Evolutionary conservation across 2,888 invertebrate genomes (phyloP).

Genomic region (Himalopsyche japonica): DNA sequence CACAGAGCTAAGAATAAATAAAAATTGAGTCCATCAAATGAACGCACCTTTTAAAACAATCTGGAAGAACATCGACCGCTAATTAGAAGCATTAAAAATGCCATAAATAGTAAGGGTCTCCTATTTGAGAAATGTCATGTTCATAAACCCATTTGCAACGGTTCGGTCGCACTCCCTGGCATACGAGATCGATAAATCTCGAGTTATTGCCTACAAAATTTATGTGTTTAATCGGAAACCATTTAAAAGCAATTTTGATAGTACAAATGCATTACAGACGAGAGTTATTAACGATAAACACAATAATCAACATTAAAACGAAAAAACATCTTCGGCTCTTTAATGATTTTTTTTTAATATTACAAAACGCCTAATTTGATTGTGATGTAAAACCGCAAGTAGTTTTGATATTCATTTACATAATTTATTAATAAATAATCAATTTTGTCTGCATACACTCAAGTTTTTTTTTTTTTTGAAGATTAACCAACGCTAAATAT

Average conservation of each 20-base stretch:
- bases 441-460: background rate
- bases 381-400: background rate
- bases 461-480: background rate
- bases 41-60: background rate
- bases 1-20: background rate
- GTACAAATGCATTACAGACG: background rate
- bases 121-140: slow-evolving; percentile 19
- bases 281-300: background rate
- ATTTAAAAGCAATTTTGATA: background rate
- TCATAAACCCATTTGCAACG: slow-evolving; percentile 25
- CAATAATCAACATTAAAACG: background rate
- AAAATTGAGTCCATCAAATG: background rate
- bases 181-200: slow-evolving; percentile 14
- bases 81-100: slow-evolving; percentile 15
- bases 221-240: background rate
- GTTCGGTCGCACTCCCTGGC: slow-evolving; percentile 13
- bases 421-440: background rate
- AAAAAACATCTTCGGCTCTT: background rate
- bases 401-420: background rate
- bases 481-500: background rate
- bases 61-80: slow-evolving; percentile 6
- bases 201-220: background rate
- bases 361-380: background rate
- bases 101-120: slow-evolving; percentile 17
- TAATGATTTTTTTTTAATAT: background rate